Evolutionary conservation across 1,140 invertebrate species (phyloP).

Genomic region (Sogatella furcifera): DNA sequence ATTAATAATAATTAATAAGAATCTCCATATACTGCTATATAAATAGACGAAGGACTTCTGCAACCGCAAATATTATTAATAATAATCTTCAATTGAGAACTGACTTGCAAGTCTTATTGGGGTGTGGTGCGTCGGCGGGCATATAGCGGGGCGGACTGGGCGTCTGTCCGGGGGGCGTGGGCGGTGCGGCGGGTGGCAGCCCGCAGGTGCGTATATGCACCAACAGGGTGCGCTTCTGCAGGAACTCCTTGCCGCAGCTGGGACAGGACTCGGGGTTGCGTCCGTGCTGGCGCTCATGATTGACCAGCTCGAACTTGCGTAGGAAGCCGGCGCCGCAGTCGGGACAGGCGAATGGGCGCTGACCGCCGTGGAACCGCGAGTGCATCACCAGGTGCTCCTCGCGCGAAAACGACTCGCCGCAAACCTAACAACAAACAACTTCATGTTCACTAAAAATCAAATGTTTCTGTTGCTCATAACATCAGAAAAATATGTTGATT

Average conservation of each 20-base stretch:
- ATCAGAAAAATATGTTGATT: too few relatives aligned
- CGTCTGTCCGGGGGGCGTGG: slow-evolving; percentile 13
- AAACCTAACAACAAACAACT: slow-evolving; percentile 37
- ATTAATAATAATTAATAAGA: too few relatives aligned
- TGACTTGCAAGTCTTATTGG: slow-evolving; percentile 36
- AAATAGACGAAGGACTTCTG: too few relatives aligned
- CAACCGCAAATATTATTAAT: slow-evolving; percentile 8
- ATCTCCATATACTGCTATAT: slow-evolving; percentile 21
- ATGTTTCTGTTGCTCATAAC: too few relatives aligned
- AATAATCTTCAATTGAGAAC: slow-evolving; percentile 29
- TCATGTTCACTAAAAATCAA: too few relatives aligned
- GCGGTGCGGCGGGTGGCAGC: slow-evolving; percentile 11
- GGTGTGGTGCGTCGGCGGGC: slow-evolving; percentile 29
- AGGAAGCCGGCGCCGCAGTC: slow-evolving; percentile 74
- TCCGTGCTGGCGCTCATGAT: slow-evolving; percentile 67
- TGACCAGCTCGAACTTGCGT: slow-evolving; percentile 72
- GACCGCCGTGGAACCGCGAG: slow-evolving; percentile 58
- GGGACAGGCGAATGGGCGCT: slow-evolving; percentile 68
- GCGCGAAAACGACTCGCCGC: slow-evolving; percentile 78
- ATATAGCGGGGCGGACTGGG: slow-evolving; percentile 5
- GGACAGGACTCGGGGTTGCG: slow-evolving; percentile 68
- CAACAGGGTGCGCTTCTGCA: slow-evolving; percentile 67
- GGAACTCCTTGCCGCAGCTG: slow-evolving; percentile 69
- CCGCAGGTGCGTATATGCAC: slow-evolving; percentile 40
- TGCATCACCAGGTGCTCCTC: slow-evolving; percentile 56